Percentiles rank a stretch among this genome's conserved stretches.
phyloP scores from a whole-genome alignment of 23 tunicate genomes.

The Ascidia mentula region DNA sequence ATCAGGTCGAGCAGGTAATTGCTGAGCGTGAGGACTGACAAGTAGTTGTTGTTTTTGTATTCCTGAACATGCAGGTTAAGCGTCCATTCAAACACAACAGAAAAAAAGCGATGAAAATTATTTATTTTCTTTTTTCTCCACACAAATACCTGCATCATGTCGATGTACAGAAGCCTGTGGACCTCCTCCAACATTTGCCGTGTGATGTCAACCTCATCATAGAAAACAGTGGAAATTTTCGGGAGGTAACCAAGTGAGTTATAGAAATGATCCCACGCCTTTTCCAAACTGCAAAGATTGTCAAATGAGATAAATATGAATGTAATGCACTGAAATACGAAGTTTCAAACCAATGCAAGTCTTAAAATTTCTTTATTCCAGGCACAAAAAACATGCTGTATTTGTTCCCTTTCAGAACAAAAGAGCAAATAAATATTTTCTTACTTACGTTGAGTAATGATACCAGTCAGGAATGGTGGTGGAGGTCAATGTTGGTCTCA shows the following conservation, averaged over 20 bases:
- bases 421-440: too few species aligned
- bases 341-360: too few species aligned
- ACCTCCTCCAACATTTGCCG: conserved; percentile 76
- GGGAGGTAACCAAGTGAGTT: conserved; percentile 31
- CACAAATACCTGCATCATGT: conserved; percentile 44
- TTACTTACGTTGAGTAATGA: conserved; percentile 33
- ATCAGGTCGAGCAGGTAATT: conserved; percentile 40
- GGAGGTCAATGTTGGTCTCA: conserved; percentile 53
- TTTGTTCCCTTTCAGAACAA: too few species aligned
- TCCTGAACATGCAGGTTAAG: too few species aligned
- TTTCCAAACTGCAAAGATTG: conserved; percentile 25
- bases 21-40: conserved; percentile 5
- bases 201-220: conserved; percentile 90
- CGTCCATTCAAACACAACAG: neutral
- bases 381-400: too few species aligned
- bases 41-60: neutral
- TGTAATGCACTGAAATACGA: too few species aligned
- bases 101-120: neutral
- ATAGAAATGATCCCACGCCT: conserved; percentile 69
- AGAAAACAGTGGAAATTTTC: conserved; percentile 48
- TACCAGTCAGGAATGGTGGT: conserved; percentile 61
- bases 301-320: too few species aligned
- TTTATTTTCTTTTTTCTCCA: neutral
- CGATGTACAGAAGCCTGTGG: conserved; percentile 40
- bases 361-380: too few species aligned